Conservation (phyloP, 1,140 invertebrate genomes). For the Drosophila asahinai region DNA sequence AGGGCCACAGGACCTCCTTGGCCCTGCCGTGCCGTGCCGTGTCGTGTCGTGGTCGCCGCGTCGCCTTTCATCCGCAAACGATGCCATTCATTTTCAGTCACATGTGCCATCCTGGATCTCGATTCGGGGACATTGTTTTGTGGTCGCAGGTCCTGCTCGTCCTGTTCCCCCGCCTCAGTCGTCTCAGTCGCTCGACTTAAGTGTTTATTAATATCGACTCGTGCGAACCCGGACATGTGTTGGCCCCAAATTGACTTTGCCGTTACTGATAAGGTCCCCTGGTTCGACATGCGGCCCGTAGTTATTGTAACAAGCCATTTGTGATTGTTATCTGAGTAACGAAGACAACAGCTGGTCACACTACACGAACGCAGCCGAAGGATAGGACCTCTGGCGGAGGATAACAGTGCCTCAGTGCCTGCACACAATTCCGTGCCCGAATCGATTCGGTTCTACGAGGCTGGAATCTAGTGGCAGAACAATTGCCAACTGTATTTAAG, state of each 20-base stretch:
- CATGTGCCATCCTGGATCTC: constrained; percentile 36
- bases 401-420: neutral
- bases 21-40: neutral
- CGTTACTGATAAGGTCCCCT: constrained; percentile 48
- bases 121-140: constrained; percentile 41
- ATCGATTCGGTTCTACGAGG: neutral
- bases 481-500: constrained; percentile 25
- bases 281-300: constrained; percentile 2
- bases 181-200: constrained; percentile 34
- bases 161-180: neutral
- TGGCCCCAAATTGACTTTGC: constrained; percentile 66
- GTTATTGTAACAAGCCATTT: constrained; percentile 50
- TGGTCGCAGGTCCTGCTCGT: constrained; percentile 9
- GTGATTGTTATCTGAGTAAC: constrained; percentile 43
- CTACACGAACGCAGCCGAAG: neutral
- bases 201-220: constrained; percentile 72
- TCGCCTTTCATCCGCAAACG: constrained; percentile 56
- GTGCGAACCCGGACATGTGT: constrained; percentile 68
- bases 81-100: constrained; percentile 64
- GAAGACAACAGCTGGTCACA: constrained; percentile 50
- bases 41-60: constrained; percentile 3
- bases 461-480: neutral
- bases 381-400: neutral
- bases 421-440: neutral
- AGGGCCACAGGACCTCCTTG: neutral